phyloP scores from a whole-genome alignment of 1,140 invertebrate species.

The Nautilus pompilius region DNA sequence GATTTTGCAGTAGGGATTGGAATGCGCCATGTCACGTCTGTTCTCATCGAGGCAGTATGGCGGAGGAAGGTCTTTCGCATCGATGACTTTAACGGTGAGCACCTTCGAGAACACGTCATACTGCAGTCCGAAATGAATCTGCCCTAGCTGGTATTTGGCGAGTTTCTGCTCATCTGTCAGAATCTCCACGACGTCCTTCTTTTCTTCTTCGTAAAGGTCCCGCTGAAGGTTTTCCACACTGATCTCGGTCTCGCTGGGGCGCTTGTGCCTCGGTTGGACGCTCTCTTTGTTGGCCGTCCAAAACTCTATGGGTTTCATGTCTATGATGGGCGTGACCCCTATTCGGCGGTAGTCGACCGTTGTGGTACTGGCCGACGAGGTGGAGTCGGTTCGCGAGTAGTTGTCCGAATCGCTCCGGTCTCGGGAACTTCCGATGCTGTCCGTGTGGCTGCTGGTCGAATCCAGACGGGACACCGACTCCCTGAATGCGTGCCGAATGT shows the following conservation, averaged over 20 bases:
- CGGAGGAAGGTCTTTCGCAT: constrained; percentile 52
- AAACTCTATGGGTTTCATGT: constrained; percentile 58
- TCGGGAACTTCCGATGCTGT: constrained; percentile 30
- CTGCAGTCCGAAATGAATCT: constrained; percentile 54
- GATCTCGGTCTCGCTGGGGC: constrained; percentile 50
- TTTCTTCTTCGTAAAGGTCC: constrained; percentile 48
- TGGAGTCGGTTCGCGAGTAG: constrained; percentile 39
- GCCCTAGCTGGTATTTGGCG: constrained; percentile 48
- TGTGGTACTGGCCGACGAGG: constrained; percentile 24
- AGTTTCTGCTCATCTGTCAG: constrained; percentile 51
- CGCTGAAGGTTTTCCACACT: constrained; percentile 49
- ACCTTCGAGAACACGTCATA: constrained; percentile 51
- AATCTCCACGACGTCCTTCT: constrained; percentile 30
- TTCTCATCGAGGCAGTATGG: constrained; percentile 51
- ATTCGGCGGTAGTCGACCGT: constrained; percentile 32
- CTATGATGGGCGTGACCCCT: constrained; percentile 51
- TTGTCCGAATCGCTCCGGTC: constrained; percentile 36
- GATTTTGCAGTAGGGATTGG: constrained; percentile 55
- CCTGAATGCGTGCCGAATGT: constrained; percentile 36
- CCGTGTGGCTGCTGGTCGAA: constrained; percentile 37
- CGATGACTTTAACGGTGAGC: constrained; percentile 54
- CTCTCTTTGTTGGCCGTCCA: constrained; percentile 54
- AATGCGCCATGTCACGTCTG: constrained; percentile 54
- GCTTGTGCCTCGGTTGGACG: constrained; percentile 46
- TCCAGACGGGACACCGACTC: constrained; percentile 29